Evolutionary conservation across 1,140 invertebrate species (phyloP).

Genomic region (Rhizoglyphus robini): DNA sequence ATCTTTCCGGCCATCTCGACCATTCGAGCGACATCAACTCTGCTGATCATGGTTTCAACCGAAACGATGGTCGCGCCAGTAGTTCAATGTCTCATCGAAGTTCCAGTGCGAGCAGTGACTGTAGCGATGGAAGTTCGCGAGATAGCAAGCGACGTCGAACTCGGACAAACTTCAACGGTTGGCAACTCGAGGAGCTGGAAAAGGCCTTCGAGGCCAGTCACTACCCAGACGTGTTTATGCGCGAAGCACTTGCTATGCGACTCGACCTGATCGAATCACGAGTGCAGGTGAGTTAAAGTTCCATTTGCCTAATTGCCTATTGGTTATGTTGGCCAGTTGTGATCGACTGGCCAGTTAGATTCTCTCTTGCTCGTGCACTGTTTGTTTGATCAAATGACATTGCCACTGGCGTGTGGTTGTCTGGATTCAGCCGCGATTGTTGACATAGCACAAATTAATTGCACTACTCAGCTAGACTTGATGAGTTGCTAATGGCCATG

Average conservation of each 20-base stretch:
- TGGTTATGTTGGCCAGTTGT: not conserved
- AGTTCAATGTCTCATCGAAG: slow-evolving; percentile 7
- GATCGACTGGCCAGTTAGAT: not conserved
- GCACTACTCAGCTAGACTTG: not conserved
- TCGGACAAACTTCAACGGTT: slow-evolving; percentile 94
- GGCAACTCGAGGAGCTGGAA: slow-evolving; percentile 97
- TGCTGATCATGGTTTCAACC: not conserved
- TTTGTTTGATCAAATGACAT: not conserved
- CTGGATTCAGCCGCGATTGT: not conserved
- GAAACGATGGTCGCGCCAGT: not conserved
- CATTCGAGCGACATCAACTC: slow-evolving; percentile 5
- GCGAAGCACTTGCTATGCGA: slow-evolving; percentile 52
- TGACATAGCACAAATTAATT: not conserved
- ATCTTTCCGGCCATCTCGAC: not conserved
- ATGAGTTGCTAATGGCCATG: slow-evolving; percentile 3
- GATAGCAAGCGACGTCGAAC: slow-evolving; percentile 56
- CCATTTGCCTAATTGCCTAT: not conserved
- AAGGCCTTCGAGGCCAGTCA: slow-evolving; percentile 87
- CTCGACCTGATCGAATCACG: slow-evolving; percentile 93
- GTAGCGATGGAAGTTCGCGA: not conserved
- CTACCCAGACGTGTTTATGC: slow-evolving; percentile 97
- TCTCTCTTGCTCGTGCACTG: not conserved
- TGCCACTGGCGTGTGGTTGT: too few species aligned
- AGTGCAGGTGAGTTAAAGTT: slow-evolving; percentile 69
- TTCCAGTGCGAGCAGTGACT: not conserved